A percentile compares a stretch with the other conserved stretches of the same genome.
These are phyloP conservation scores for Drosophila aff. DNA, from an alignment of 1,140 invertebrate species.

Conservation along the genomic window DNA sequence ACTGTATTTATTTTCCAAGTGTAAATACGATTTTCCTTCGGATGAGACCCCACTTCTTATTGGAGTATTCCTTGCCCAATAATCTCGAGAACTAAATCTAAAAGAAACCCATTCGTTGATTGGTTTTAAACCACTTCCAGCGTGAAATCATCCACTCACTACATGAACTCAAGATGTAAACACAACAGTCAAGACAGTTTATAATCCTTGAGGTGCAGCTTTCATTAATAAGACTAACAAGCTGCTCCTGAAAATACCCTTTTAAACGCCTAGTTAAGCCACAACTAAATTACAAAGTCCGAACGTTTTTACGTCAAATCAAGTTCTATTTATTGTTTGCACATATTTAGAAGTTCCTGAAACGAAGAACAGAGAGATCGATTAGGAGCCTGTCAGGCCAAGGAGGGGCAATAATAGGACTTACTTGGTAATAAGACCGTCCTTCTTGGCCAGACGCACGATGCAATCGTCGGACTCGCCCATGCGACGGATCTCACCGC, in stretches of 20 bases:
- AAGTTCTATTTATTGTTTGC: slow-evolving; percentile 21
- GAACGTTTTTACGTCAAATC: slow-evolving; percentile 58
- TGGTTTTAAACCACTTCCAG: not conserved
- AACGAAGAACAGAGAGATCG: not conserved
- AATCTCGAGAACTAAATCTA: no score
- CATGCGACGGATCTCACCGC: slow-evolving; percentile 98
- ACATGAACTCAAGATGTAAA: not conserved
- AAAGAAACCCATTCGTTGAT: not conserved
- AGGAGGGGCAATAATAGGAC: not conserved
- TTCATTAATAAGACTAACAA: not conserved
- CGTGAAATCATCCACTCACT: not conserved
- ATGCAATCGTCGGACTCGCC: slow-evolving; percentile 99
- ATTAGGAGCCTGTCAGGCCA: not conserved
- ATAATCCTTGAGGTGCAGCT: not conserved
- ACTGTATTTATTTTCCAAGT: no score
- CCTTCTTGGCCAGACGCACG: slow-evolving; percentile 96
- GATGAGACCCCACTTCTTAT: no score
- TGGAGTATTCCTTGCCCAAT: no score
- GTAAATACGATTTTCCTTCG: no score
- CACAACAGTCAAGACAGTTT: not conserved
- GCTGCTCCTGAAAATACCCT: not conserved
- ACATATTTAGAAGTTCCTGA: slow-evolving; percentile 75
- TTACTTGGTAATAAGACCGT: slow-evolving; percentile 95
- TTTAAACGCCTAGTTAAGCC: slow-evolving; percentile 1
- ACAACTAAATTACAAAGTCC: slow-evolving; percentile 53